Evolutionary conservation across 2,797 vertebrate species (phyloP), one percentile per base, ranked within the genome.

Genomic region (Betta splendens): DNA sequence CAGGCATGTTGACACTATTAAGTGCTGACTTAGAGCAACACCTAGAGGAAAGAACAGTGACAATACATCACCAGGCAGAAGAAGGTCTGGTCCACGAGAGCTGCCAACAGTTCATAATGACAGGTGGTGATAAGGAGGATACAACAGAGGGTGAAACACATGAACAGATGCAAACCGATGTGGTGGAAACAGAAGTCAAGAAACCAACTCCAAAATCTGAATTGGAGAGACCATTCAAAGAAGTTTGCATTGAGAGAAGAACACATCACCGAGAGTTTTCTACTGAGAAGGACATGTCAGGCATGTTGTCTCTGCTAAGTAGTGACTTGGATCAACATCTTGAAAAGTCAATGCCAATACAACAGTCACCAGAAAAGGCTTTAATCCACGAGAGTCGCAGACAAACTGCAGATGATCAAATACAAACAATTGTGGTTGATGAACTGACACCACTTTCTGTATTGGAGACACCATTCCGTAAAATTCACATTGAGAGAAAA

Each of bases 1-100:
- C 75, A 50, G 74, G 76, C 6, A 85, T 81, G 79, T 8, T 68
- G 12, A 60, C 73, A 40, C 50, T 79, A 9, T 69, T 84, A 18
- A 68, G 25, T 53, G 25, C 15, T 64, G 78, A 81, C n/a, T 50
- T 79, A 21, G 66, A 76, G 16, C 54, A 67, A 5, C 32, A 53
- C 60, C 17, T 86, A 0, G 22, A 46, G 21, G 21, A 83, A 55
- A 57, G 9, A 2, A 59, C 67, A 52, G 6, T 39, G 4, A 31
- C 8, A 9, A 26, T 18, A 18, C 43, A 57, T 21, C 8, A 2
- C 9, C 17, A 26, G 2, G 17, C 33, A 63, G 46, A 53, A 15
- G 55, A 74, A 3, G 35, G 69, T 7, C 1, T 55, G 3, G 25
- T 74, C 25, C n/a, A 44, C 38, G 79, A 84, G 22, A 49, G 1